These are phyloP conservation scores for Dorcus hopei DNA, from an alignment of 2,888 invertebrate genomes.

Conservation along the genomic window DNA sequence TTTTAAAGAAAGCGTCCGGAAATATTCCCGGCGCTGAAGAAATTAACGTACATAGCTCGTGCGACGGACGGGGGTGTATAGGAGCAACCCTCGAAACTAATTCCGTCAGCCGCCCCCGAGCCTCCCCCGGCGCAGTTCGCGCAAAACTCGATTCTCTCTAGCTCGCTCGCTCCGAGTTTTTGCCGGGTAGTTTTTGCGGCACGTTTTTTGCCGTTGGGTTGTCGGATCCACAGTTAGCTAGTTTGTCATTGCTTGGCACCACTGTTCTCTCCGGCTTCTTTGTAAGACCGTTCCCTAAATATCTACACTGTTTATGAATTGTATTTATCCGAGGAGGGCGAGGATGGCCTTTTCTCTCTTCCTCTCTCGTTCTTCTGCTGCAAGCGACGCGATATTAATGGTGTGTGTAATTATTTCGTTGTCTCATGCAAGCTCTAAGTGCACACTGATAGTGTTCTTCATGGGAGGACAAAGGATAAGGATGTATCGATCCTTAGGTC, in stretches of 20 bases:
- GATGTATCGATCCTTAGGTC: no score
- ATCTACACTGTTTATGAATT: neutral
- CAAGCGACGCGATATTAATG: no score
- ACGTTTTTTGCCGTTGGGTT: constrained; percentile 40
- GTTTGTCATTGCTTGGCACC: constrained; percentile 44
- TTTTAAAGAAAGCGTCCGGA: no score
- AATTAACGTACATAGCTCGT: no score
- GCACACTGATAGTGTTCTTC: no score
- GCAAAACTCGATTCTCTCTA: constrained; percentile 25
- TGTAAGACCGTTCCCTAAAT: neutral
- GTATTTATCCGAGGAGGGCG: neutral
- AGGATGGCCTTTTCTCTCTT: constrained; percentile 2
- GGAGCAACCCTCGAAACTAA: constrained; percentile 28
- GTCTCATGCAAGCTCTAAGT: no score
- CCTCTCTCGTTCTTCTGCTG: neutral
- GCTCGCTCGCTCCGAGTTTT: constrained; percentile 29
- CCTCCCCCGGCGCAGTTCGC: neutral
- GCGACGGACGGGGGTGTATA: no score
- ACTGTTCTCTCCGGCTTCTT: neutral
- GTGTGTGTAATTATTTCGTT: no score
- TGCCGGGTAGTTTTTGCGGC: constrained; percentile 42
- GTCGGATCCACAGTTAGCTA: constrained; percentile 53
- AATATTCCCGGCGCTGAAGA: no score
- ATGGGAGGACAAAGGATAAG: no score
- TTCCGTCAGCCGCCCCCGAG: constrained; percentile 21